Percentiles rank a stretch among this genome's conserved stretches.
Conservation (phyloP, 1,140 invertebrate species). For the Caenorhabditis latens region DNA sequence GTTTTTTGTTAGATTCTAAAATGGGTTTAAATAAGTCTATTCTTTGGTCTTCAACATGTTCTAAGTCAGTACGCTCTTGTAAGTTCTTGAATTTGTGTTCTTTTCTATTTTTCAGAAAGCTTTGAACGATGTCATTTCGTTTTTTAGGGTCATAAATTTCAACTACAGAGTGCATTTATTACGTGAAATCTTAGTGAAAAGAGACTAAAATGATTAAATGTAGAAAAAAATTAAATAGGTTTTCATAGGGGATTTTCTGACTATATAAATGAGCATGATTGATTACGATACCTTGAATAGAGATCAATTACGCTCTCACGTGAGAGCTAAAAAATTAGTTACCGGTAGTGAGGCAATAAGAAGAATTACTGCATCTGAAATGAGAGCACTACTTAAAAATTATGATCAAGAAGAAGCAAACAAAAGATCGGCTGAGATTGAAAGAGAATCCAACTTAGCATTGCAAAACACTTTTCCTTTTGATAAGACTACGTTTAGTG, state of each 20-base stretch:
- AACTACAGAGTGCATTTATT: slow-evolving; percentile 62
- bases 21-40: slow-evolving; percentile 66
- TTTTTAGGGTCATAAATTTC: slow-evolving; percentile 67
- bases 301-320: neutral
- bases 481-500: neutral
- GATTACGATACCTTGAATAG: neutral
- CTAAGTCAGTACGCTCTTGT: slow-evolving; percentile 57
- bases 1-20: slow-evolving; percentile 67
- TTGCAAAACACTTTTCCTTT: neutral
- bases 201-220: no score
- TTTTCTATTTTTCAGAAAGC: slow-evolving; percentile 65
- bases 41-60: slow-evolving; percentile 67
- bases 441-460: neutral
- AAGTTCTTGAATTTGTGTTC: slow-evolving; percentile 63
- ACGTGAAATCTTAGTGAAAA: no score
- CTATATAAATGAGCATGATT: neutral
- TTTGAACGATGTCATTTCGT: slow-evolving; percentile 64
- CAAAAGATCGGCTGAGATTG: no score
- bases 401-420: no score
- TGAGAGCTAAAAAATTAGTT: neutral
- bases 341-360: neutral
- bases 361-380: no score
- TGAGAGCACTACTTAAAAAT: no score
- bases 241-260: no score
- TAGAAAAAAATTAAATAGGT: no score